Evolutionary conservation across 2,888 invertebrate species (phyloP), one percentile per base, ranked within the genome.

Genomic region (Conchocele bisecta): DNA sequence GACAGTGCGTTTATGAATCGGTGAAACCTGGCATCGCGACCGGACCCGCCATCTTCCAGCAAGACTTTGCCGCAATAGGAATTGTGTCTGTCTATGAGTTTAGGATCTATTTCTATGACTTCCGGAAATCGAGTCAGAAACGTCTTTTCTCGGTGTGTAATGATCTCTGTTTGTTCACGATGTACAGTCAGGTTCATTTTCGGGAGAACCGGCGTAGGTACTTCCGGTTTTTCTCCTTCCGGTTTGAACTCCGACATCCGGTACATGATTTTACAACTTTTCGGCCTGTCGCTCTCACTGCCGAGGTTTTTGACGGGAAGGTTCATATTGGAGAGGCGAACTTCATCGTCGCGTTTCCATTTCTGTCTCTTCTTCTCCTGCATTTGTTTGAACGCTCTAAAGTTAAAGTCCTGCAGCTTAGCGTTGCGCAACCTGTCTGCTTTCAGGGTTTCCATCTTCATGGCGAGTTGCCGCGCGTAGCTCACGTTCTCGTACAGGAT

Each of bases 401-500:
- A 78, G 51, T 81, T 84, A n/a, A 85, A 79, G 65, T 88, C 86
- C 37, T 82, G 70, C 42, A 80, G 80, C 42, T 79, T 73, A 1
- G 78, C 63, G 48, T 83, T 77, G 20, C 82, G 76, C 53, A 81
- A 56, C 57, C 82, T 75, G 28, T 84, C 70, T 57, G 63, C 71
- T 24, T 74, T 68, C 35, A 88, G 68, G 29, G 79, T 75, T 15
- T 74, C 66, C 65, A 86, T 68, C 26, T 79, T 82, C 76, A 84
- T 84, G 24, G 76, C 77, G 7, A 88, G 79, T 54, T 86, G 86
- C 11, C 87, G 76, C 35, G 82, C 83, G 60, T 87, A 86, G 51
- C 85, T 86, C 15, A 82, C 79, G 65, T 88, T 88, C 64, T 88
- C 86, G 73, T 87, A 82, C 31, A 87, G 71, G 24, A 88, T 86